Evolutionary conservation across 2,797 vertebrate species (phyloP), one percentile per base, ranked within the genome.

Genomic region (Sciurus carolinensis): DNA sequence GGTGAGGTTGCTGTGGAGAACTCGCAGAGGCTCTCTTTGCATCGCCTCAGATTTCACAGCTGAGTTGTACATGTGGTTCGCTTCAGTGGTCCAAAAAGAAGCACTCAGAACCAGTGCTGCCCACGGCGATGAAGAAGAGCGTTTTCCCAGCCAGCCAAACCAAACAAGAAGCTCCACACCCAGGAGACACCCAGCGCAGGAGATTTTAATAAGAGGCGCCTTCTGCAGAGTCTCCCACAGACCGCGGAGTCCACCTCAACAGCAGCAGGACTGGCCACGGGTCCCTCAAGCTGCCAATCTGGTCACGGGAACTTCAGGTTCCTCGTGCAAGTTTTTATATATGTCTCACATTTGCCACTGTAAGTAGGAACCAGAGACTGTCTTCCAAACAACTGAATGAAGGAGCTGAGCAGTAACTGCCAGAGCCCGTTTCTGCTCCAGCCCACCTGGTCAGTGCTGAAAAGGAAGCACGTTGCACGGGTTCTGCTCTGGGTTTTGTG

Each of bases 41-140:
- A 50, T 39, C 30, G 66, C 42, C 39, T 96, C 64, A 79, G 59
- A 52, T 42, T 64, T 89, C 91, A 95, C 89, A 86, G 69, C 83
- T 62, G 26, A 66, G 50, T 0, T 67, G 33, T 33, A 52, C 13
- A 22, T 15, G 5, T 64, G 42, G 50, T 52, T 86, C 50, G n/a
- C 9, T 62, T 77, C 17, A 76, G 79, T 92, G 17, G 20, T 50
- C 14, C 30, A 76, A 67, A 75, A 50, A 52, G 9, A 36, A 36
- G 28, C 8, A 8, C 30, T 54, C 17, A 57, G 52, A 95, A 66
- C 44, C 20, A 64, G 59, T 50, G 42, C n/a, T 52, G 82, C 1
- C 28, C 39, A 12, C 4, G 59, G 39, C 73, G 66, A 17, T 39
- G 26, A 9, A 24, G 44, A 84, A 87, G 85, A 47, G 28, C 39